Base-by-base conservation (phyloP, 2,888 invertebrate genomes). In the Pelosia muscerda region DNA sequence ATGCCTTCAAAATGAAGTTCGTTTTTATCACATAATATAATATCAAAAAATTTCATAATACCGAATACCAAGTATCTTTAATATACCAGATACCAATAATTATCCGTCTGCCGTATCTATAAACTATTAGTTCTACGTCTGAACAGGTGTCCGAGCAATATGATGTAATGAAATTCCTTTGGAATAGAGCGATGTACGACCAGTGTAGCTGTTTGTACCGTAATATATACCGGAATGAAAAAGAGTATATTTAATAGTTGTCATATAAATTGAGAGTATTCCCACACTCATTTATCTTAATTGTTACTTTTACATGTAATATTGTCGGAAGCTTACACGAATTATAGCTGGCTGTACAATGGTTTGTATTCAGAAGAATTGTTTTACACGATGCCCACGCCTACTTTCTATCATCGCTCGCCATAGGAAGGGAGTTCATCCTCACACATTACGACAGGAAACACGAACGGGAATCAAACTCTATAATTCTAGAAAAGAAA, bases 101-200 rank as follows among this genome's bases (percentile, higher is more conserved):
- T 49, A 49, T n/a, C 49, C n/a, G n/a, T n/a, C n/a, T 49, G 49
- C 9, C n/a, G n/a, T 49, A 49, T 49, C 49, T 49, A 49, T 49
- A 49, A 49, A 9, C n/a, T 49, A 49, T 49, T 49, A n/a, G n/a
- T 9, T 49, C 49, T n/a, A 9, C n/a, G 9, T n/a, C n/a, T 0
- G 49, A 49, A 49, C 49, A 49, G 49, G 49, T 49, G 49, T 42
- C 31, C n/a, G 49, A 49, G n/a, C 19, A 8, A 49, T 49, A 49
- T 49, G 49, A 49, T n/a, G 49, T 49, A 49, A 49, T 49, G 49
- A 49, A 49, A 49, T 49, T 49, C 49, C 49, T 49, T n/a, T n/a
- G 9, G 9, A 49, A 49, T n/a, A n/a, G 42, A 42, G 49, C n/a
- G 49, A 49, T 49, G n/a, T 49, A 49, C 49, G 9, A 1, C 9